Evolutionary conservation across 2,888 invertebrate species (phyloP), one percentile per base, ranked within the genome.

Genomic region (Orthosia cruda): DNA sequence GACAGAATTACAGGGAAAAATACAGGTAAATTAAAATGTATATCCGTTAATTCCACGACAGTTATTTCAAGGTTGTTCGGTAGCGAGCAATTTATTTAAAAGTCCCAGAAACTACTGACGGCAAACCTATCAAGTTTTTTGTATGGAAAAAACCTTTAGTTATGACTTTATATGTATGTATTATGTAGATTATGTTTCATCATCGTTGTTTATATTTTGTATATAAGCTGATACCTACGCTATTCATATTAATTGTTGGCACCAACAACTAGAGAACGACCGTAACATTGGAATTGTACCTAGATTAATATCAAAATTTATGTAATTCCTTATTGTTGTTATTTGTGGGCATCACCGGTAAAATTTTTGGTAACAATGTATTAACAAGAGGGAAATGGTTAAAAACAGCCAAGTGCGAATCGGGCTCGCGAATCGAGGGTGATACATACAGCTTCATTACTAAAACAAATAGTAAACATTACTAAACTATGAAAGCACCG

Each of bases 151-250:
- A 57, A 62, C 45, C 45, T 32, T 52, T 52, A 57, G 11, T 5
- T 62, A 50, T 3, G 7, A 45, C 47, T 63, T 52, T 63, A 69
- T 12, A 9, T 50, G 15, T 23, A 54, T 49, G 55, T 57, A 4
- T 18, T 72, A 47, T 9, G 45, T 59, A 55, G 40, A 65, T 68
- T 45, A 62, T 52, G n/a, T 69, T 77, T 62, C 64, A 65, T 81
- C 64, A 65, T 65, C 16, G 18, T 49, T 69, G 68, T 79, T 69
- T 69, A 69, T 61, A 65, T 61, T 59, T 47, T 62, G 52, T 67
- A 20, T 23, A 7, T 7, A 23, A 26, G 15, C 32, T 68, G 64
- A 68, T 69, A 65, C 26, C 11, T 54, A 64, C 47, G 45, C 49
- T 50, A 45, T 52, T 69, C n/a, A 23, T 40, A 54, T 58, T 70